These are phyloP conservation scores for Cavia porcellus DNA, from an alignment of 2,113 vertebrate genomes.

Conservation along the genomic window DNA sequence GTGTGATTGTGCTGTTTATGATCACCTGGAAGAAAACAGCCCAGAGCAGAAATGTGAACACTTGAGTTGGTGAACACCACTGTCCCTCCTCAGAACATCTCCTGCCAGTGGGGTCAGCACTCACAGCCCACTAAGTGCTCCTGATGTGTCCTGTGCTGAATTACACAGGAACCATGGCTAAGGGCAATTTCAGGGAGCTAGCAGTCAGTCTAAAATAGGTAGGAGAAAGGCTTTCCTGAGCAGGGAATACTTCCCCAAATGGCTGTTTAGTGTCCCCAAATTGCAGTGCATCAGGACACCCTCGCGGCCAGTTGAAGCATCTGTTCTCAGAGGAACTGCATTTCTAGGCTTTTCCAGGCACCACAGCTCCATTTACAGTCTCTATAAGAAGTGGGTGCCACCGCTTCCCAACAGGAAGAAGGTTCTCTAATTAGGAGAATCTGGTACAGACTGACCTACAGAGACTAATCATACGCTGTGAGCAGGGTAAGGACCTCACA, in stretches of 20 bases:
- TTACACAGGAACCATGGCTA: neutral
- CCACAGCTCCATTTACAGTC: neutral
- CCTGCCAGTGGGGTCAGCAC: neutral
- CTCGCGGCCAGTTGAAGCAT: too few relatives aligned
- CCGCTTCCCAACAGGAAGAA: neutral
- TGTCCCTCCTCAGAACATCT: neutral
- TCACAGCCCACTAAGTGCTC: neutral
- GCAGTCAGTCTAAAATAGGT: neutral
- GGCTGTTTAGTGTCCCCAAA: neutral
- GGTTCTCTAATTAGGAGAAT: neutral
- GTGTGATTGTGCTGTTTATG: slow-evolving; percentile 99
- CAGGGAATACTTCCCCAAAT: neutral
- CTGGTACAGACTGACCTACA: neutral
- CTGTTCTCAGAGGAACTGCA: rapidly evolving
- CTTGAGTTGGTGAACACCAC: neutral
- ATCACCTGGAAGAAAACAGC: slow-evolving; percentile 91
- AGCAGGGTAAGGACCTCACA: neutral
- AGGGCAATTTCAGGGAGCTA: neutral
- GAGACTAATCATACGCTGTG: neutral
- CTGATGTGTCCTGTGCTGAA: neutral
- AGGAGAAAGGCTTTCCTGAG: neutral
- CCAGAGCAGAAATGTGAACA: neutral
- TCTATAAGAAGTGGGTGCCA: neutral
- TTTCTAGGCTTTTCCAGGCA: rapidly evolving
- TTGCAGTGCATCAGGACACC: neutral